Conservation (phyloP, 2,888 invertebrate genomes). For the Lissocephala sabroskyi region DNA sequence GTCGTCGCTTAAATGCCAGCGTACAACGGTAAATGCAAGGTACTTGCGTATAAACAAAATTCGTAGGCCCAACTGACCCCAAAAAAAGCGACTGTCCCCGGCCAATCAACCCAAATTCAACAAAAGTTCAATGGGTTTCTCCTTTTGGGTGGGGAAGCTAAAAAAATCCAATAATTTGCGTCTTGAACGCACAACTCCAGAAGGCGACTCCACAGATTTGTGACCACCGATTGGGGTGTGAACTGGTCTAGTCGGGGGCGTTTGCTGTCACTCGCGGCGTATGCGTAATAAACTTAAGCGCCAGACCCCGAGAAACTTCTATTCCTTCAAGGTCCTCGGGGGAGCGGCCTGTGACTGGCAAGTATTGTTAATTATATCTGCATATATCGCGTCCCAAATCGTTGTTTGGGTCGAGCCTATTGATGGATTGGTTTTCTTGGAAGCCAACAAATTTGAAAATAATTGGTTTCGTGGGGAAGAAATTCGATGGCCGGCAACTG, state of each 20-base stretch:
- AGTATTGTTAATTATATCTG: no score
- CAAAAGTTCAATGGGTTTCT: not conserved
- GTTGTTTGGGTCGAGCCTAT: no score
- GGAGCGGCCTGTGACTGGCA: no score
- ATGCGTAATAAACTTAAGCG: slow-evolving; percentile 33
- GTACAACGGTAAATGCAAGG: no score
- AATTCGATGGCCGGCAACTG: no score
- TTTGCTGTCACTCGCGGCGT: slow-evolving; percentile 8
- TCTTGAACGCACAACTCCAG: slow-evolving; percentile 15
- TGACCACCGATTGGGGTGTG: slow-evolving; percentile 9
- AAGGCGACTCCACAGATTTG: slow-evolving; percentile 6
- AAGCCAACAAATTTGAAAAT: slow-evolving; percentile 54
- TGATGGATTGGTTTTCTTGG: slow-evolving; percentile 22
- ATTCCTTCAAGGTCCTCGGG: no score
- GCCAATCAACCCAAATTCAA: not conserved
- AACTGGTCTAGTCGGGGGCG: not conserved
- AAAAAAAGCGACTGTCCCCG: not conserved
- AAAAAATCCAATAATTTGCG: slow-evolving; percentile 40
- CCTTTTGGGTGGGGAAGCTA: no score
- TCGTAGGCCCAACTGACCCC: no score
- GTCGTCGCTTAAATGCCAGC: slow-evolving; percentile 5
- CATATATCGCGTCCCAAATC: no score
- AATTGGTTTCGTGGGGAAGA: slow-evolving; percentile 38
- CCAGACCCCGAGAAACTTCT: no score
- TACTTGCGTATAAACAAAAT: no score